Conservation (phyloP, 2,888 invertebrate species). For the Kuschelorhynchus macadamiae region DNA sequence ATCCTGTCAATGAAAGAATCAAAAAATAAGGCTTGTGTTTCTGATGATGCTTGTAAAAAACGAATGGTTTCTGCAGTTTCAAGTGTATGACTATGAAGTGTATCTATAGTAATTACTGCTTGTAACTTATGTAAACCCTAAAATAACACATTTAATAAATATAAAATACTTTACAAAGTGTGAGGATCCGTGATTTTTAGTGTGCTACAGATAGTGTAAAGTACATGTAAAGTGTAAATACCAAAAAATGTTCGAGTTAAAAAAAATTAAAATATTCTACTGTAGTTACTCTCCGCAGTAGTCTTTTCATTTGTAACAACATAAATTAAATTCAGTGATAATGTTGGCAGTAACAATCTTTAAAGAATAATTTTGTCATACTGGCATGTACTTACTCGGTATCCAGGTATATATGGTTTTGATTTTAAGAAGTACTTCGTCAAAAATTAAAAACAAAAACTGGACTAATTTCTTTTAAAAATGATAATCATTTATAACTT, state of each 20-base stretch:
- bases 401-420: not conserved
- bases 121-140: not conserved
- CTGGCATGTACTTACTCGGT: no score
- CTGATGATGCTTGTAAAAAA: slow-evolving; percentile 10
- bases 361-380: slow-evolving; percentile 4
- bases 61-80: not conserved
- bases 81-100: slow-evolving; percentile 18
- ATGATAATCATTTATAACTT: slow-evolving; percentile 1
- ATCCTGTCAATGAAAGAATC: slow-evolving; percentile 15
- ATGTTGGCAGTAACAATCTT: not conserved
- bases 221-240: not conserved
- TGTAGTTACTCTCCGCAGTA: not conserved
- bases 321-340: not conserved
- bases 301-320: not conserved
- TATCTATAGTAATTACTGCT: slow-evolving; percentile 16
- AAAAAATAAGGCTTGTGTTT: slow-evolving; percentile 2
- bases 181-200: not conserved
- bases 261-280: not conserved
- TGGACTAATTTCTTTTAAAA: not conserved
- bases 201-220: slow-evolving; percentile 1
- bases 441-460: no score
- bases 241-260: slow-evolving; percentile 1
- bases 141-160: slow-evolving; percentile 2
- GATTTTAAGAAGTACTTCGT: not conserved
- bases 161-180: not conserved